These are phyloP conservation scores for Eolophus roseicapilla DNA, from an alignment of 2,113 vertebrate genomes.

Conservation along the genomic window DNA sequence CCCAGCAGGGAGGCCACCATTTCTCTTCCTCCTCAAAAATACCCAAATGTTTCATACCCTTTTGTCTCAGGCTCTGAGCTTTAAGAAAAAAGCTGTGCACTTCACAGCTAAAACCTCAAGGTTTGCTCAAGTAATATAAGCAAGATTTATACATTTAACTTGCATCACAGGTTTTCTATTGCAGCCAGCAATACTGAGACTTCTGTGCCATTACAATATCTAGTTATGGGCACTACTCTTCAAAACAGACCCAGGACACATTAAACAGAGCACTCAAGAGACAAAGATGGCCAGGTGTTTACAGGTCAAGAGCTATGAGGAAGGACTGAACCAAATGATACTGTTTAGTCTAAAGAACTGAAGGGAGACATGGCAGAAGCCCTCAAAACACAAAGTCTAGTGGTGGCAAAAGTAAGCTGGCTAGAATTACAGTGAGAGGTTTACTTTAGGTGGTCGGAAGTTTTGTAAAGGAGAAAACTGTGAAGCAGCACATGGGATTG, in stretches of 20 bases:
- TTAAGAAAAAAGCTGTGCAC: neutral
- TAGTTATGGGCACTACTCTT: neutral
- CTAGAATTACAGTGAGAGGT: neutral
- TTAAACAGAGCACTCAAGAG: neutral
- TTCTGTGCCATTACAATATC: neutral
- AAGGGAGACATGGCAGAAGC: neutral
- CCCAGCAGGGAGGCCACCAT: neutral
- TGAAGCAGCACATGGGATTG: neutral
- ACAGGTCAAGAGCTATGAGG: neutral
- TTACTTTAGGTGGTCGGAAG: neutral
- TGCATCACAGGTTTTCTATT: neutral
- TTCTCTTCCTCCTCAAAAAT: neutral
- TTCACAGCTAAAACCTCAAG: neutral
- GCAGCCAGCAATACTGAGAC: neutral
- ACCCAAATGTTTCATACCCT: neutral
- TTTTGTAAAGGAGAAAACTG: neutral
- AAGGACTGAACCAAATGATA: neutral
- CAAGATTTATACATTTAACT: neutral
- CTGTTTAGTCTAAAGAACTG: neutral
- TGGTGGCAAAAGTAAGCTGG: neutral
- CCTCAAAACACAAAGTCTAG: neutral
- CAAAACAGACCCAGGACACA: neutral
- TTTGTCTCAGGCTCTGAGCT: neutral
- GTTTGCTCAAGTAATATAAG: neutral
- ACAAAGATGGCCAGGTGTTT: neutral